phyloP scores from a whole-genome alignment of 2,113 vertebrate genomes.

The Trogon surrucura region DNA sequence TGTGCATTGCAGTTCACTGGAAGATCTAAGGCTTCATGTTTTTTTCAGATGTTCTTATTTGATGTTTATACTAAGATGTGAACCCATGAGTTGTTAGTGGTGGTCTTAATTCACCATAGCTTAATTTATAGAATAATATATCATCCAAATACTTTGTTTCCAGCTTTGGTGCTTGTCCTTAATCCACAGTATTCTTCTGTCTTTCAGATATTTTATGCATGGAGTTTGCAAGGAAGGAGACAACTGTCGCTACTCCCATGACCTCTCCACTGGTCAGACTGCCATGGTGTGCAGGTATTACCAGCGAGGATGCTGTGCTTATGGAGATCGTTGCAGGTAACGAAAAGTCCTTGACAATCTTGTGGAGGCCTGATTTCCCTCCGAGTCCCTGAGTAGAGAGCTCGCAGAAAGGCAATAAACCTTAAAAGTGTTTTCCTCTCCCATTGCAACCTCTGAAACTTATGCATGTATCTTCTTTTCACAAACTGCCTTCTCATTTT shows the following conservation, averaged over 20 bases:
- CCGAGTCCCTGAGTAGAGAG: background rate
- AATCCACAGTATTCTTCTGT: background rate
- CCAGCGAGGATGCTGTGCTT: conserved; percentile 94
- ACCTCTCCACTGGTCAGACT: conserved; percentile 88
- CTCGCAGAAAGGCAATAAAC: background rate
- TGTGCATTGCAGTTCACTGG: background rate
- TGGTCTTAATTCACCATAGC: background rate
- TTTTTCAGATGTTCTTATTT: background rate
- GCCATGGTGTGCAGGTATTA: conserved; percentile 95
- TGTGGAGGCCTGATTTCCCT: background rate
- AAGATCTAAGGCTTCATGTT: background rate
- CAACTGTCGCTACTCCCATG: conserved; percentile 96
- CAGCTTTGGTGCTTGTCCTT: background rate
- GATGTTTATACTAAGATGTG: background rate
- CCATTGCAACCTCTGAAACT: background rate
- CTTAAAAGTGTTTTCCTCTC: background rate
- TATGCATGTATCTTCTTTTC: background rate
- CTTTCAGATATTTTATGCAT: conserved; percentile 94
- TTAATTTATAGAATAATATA: background rate
- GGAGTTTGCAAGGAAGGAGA: conserved; percentile 98
- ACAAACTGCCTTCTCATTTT: background rate
- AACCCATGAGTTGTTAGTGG: background rate
- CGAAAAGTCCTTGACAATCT: background rate
- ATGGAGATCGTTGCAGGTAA: conserved; percentile 97
- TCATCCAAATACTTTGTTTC: background rate